Percentiles rank a stretch among this genome's conserved stretches.
phyloP scores from a whole-genome alignment of 2,797 vertebrate genomes.

The Cynodonichthys magdalenae region DNA sequence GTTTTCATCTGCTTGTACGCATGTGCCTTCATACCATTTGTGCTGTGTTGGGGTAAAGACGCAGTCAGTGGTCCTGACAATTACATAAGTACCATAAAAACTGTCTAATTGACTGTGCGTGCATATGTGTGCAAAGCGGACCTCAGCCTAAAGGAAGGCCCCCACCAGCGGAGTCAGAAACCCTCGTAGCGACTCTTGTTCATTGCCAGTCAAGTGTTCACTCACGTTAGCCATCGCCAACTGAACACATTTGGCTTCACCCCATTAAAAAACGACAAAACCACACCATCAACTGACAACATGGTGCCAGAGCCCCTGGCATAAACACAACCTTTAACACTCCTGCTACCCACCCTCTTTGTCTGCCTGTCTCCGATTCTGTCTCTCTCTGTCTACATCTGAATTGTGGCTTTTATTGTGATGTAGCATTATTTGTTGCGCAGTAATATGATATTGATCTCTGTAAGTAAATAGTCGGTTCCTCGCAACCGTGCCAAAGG shows the following conservation, averaged over 20 bases:
- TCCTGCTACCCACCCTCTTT: conserved; percentile 47
- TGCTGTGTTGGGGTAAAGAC: conserved; percentile 35
- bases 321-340: conserved; percentile 70
- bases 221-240: conserved; percentile 52
- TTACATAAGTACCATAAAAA: conserved; percentile 63
- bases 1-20: background rate
- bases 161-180: conserved; percentile 26
- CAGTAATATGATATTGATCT: conserved; percentile 16
- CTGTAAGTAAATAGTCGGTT: conserved; percentile 6
- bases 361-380: conserved; percentile 33
- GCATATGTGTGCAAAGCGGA: background rate
- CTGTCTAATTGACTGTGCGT: conserved; percentile 61
- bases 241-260: conserved; percentile 43
- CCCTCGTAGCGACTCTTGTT: conserved; percentile 35
- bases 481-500: conserved; percentile 1
- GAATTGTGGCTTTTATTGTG: conserved; percentile 32
- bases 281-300: conserved; percentile 41
- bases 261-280: conserved; percentile 30
- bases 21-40: conserved; percentile 37
- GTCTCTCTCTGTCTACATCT: conserved; percentile 24
- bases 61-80: conserved; percentile 61
- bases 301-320: conserved; percentile 60
- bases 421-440: conserved; percentile 25
- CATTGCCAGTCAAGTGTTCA: conserved; percentile 60
- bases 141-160: conserved; percentile 32